Evolutionary conservation across 2,797 vertebrate species (phyloP).

Genomic region (Mus caroli): DNA sequence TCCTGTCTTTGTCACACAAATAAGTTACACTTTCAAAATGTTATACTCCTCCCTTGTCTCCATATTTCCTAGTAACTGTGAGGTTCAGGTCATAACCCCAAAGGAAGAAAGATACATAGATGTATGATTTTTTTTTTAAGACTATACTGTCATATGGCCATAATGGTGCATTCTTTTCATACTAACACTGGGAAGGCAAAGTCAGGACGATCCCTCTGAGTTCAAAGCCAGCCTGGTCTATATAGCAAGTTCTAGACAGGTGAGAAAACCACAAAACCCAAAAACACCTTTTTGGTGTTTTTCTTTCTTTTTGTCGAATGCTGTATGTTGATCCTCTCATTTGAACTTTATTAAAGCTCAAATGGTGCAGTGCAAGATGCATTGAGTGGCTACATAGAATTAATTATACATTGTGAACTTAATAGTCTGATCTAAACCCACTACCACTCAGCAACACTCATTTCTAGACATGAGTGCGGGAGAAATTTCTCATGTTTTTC

Average conservation of each 20-base stretch:
- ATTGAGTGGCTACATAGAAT: constrained; percentile 13
- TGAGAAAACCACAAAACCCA: not conserved
- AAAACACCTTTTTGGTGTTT: not conserved
- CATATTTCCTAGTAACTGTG: not conserved
- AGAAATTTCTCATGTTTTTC: constrained; percentile 25
- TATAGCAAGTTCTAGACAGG: not conserved
- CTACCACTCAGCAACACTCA: not conserved
- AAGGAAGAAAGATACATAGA: not conserved
- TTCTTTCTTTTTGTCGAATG: constrained; percentile 36
- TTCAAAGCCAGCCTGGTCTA: not conserved
- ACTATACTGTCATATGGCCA: not conserved
- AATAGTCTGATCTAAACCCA: not conserved
- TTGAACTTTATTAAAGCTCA: constrained; percentile 57
- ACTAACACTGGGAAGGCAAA: not conserved
- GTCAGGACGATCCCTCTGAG: not conserved
- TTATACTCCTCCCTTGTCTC: not conserved
- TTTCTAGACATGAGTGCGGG: constrained; percentile 8
- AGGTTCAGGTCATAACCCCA: constrained; percentile 5
- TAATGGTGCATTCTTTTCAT: not conserved
- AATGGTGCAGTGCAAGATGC: not conserved
- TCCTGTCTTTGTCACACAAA: constrained; percentile 10
- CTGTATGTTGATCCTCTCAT: constrained; percentile 44
- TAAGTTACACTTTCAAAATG: not conserved
- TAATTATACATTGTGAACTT: constrained; percentile 27
- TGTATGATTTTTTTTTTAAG: not conserved